phyloP scores from a whole-genome alignment of 1,140 invertebrate species.

The Papilio polytes region DNA sequence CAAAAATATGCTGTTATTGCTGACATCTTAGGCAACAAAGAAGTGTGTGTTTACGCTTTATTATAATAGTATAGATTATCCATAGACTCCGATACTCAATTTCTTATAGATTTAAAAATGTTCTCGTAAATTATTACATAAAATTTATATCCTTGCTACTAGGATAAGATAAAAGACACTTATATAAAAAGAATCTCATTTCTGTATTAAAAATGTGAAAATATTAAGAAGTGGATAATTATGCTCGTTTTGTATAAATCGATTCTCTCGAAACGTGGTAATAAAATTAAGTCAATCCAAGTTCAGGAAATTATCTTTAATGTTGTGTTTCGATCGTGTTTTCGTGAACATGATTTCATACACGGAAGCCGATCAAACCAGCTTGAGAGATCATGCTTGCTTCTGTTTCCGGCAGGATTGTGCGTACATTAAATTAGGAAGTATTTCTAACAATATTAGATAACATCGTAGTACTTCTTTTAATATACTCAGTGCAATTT shows the following conservation, averaged over 20 bases:
- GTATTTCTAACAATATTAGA: slow-evolving; percentile 65
- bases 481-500: slow-evolving; percentile 43
- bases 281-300: slow-evolving; percentile 57
- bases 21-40: too few species aligned
- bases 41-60: too few species aligned
- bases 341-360: slow-evolving; percentile 74
- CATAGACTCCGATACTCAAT: too few species aligned
- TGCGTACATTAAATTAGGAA: slow-evolving; percentile 70
- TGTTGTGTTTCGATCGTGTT: slow-evolving; percentile 54
- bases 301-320: slow-evolving; percentile 53
- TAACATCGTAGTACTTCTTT: slow-evolving; percentile 69
- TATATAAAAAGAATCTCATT: background rate
- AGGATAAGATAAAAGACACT: too few species aligned
- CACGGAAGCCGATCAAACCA: slow-evolving; percentile 62
- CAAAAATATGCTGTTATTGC: too few species aligned
- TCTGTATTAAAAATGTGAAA: background rate
- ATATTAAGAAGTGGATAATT: background rate
- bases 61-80: too few species aligned
- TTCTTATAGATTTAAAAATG: too few species aligned
- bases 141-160: too few species aligned
- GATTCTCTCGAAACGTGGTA: slow-evolving; percentile 40
- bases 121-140: too few species aligned
- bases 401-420: slow-evolving; percentile 73
- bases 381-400: slow-evolving; percentile 58
- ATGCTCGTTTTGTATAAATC: slow-evolving; percentile 31